Conservation (phyloP, 2,797 vertebrate genomes). For the Pangasius macronema region DNA sequence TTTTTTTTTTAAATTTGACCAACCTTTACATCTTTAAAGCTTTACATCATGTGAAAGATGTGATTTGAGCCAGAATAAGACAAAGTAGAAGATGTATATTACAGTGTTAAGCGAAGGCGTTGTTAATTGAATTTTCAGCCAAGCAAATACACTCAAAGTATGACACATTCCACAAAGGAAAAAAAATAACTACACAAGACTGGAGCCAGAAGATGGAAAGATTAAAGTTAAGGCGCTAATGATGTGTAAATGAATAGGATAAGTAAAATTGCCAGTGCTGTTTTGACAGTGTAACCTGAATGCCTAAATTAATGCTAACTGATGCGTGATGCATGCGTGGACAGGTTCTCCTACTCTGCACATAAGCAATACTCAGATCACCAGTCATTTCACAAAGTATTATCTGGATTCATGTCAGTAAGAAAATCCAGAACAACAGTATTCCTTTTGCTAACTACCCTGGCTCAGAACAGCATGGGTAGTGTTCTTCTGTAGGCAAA, state of each 20-base stretch:
- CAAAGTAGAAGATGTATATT: constrained; percentile 18
- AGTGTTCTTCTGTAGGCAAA: constrained; percentile 42
- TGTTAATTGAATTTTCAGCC: constrained; percentile 30
- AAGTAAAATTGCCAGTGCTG: neutral
- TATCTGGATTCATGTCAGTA: constrained; percentile 14
- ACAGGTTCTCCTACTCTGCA: neutral
- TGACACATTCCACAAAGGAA: constrained; percentile 5
- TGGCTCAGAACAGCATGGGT: constrained; percentile 39
- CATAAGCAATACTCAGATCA: neutral
- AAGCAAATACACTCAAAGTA: constrained; percentile 11
- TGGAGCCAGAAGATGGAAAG: constrained; percentile 26
- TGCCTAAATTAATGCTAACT: neutral
- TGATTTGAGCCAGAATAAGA: neutral
- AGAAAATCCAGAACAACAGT: constrained; percentile 59
- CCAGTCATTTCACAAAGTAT: constrained; percentile 19
- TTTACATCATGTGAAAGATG: constrained; percentile 22
- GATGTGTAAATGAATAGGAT: constrained; percentile 14
- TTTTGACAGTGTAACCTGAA: constrained; percentile 3
- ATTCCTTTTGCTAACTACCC: constrained; percentile 61
- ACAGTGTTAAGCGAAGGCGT: constrained; percentile 23
- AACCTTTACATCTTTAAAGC: neutral
- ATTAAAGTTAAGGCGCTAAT: constrained; percentile 22
- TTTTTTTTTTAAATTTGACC: neutral
- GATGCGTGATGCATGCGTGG: neutral
- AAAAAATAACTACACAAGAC: constrained; percentile 29